Evolutionary conservation across 2,888 invertebrate genomes (phyloP).

Genomic region (Camponotus fellah): DNA sequence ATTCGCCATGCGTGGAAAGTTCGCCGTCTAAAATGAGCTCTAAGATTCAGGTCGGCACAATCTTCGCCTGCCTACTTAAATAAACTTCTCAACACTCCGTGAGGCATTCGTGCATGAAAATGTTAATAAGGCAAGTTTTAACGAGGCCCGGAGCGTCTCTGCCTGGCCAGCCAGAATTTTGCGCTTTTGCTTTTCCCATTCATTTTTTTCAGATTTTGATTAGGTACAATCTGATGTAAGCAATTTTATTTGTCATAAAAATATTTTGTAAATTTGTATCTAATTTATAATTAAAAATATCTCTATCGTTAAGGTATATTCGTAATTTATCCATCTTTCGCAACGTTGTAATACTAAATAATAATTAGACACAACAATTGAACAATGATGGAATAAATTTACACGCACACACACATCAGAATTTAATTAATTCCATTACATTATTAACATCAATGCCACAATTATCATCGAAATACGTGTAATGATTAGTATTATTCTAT

Average conservation of each 20-base stretch:
- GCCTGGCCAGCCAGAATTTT: conserved; percentile 62
- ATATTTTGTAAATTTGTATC: background rate
- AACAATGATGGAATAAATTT: background rate
- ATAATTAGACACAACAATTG: conserved; percentile 26
- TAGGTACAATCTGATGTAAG: conserved; percentile 46
- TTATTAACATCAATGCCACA: conserved; percentile 41
- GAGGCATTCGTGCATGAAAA: conserved; percentile 83
- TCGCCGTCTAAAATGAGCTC: conserved; percentile 56
- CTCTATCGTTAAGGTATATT: background rate
- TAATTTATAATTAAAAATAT: conserved; percentile 1
- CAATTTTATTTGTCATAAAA: conserved; percentile 7
- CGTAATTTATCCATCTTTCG: background rate
- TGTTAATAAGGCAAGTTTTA: conserved; percentile 85
- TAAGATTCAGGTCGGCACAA: conserved; percentile 66
- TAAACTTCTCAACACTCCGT: conserved; percentile 80
- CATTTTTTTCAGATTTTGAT: conserved; percentile 57
- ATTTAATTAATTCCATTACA: conserved; percentile 45
- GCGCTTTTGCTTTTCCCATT: conserved; percentile 49
- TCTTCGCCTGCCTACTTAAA: conserved; percentile 75
- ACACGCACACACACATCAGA: background rate
- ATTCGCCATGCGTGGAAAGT: conserved; percentile 69
- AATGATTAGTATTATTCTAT: conserved; percentile 48
- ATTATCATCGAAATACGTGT: conserved; percentile 13
- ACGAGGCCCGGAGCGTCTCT: conserved; percentile 77
- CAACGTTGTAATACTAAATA: conserved; percentile 14